phyloP scores from a whole-genome alignment of 2,888 invertebrate genomes.

The Eristalinus aeneus region DNA sequence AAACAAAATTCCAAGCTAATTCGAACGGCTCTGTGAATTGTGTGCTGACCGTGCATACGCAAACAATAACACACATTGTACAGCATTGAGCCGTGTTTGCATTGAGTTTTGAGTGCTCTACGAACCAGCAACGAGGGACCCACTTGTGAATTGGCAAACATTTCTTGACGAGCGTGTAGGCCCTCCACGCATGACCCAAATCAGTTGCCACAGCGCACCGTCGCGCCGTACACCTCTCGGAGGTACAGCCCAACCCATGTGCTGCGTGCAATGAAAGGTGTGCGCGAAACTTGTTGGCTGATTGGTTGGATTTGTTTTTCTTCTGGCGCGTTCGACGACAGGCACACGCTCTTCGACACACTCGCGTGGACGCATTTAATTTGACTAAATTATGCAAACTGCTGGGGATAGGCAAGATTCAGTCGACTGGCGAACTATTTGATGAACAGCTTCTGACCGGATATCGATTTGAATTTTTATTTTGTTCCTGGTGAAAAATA shows the following conservation, averaged over 20 bases:
- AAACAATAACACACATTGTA: background rate
- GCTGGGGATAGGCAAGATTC: background rate
- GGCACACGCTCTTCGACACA: too few species aligned
- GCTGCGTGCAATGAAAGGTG: background rate
- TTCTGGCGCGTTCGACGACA: too few species aligned
- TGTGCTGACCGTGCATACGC: background rate
- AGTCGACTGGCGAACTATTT: background rate
- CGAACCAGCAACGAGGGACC: background rate
- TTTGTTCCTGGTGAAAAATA: background rate
- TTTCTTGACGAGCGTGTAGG: background rate
- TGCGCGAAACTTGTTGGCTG: background rate
- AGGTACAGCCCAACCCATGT: background rate
- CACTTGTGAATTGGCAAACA: background rate
- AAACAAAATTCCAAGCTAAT: background rate
- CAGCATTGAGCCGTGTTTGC: background rate
- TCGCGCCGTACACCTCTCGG: background rate
- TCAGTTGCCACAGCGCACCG: background rate
- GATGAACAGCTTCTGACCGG: background rate
- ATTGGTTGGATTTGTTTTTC: background rate
- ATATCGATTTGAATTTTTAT: background rate
- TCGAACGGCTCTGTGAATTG: background rate
- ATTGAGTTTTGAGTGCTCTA: background rate
- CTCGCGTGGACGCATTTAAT: background rate
- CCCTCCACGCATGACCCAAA: background rate
- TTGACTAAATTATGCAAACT: background rate